A percentile compares a stretch with the other conserved stretches of the same genome.
These are phyloP conservation scores for Sebastes flavidus DNA, from an alignment of 2,797 vertebrate genomes.

Conservation along the genomic window DNA sequence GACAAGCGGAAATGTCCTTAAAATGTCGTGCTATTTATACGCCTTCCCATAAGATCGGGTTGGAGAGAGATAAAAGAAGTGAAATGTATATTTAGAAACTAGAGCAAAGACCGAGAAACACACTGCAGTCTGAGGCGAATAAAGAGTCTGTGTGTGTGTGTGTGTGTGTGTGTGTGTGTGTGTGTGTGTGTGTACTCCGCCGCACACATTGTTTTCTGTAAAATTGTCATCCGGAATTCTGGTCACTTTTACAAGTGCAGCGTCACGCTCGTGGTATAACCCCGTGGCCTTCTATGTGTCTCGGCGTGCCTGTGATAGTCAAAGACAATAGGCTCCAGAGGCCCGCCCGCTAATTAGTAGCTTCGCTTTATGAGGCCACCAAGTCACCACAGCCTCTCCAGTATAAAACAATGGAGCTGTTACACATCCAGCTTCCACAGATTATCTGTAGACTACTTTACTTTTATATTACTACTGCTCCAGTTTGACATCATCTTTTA, in stretches of 20 bases:
- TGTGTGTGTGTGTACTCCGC: neutral
- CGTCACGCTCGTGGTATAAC: constrained; percentile 64
- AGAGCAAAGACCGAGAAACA: neutral
- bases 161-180: neutral
- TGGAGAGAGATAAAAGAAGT: neutral
- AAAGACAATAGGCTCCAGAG: constrained; percentile 62
- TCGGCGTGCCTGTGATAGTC: constrained; percentile 45
- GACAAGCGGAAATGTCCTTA: neutral
- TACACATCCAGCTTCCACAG: constrained; percentile 19
- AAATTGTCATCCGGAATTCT: constrained; percentile 58
- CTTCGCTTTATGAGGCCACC: constrained; percentile 54
- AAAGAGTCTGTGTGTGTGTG: neutral
- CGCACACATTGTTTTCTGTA: constrained; percentile 54
- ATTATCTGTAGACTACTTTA: constrained; percentile 1
- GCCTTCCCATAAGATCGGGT: neutral
- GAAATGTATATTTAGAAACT: neutral
- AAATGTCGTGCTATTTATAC: neutral
- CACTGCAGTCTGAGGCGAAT: neutral
- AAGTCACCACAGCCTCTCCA: constrained; percentile 49
- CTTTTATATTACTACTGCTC: neutral
- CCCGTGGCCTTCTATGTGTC: constrained; percentile 36
- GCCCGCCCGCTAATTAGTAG: constrained; percentile 63
- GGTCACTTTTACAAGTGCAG: constrained; percentile 74
- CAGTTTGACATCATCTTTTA: neutral
- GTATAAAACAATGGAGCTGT: constrained; percentile 34